These are phyloP conservation scores for Acutogordius australiensis DNA, from an alignment of 2,888 invertebrate species.

Conservation along the genomic window DNA sequence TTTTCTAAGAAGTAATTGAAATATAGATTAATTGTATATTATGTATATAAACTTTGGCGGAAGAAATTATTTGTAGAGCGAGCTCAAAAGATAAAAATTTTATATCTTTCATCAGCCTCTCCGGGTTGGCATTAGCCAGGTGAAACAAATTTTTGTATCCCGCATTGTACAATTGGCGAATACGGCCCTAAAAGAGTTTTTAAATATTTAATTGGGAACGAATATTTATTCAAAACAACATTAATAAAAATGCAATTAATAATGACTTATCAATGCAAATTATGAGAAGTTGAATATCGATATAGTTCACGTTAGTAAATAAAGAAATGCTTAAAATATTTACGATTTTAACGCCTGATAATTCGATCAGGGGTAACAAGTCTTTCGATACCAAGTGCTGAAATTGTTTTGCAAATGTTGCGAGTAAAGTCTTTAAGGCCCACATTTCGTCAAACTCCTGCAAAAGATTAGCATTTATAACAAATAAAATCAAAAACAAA, in stretches of 20 bases:
- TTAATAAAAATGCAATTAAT: too few species aligned
- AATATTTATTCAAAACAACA: too few species aligned
- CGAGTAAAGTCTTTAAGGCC: constrained; percentile 46
- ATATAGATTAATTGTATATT: background rate
- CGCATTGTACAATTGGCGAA: constrained; percentile 47
- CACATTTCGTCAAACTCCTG: constrained; percentile 47
- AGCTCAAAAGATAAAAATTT: constrained; percentile 40
- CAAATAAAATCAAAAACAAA: constrained; percentile 9
- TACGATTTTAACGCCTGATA: constrained; percentile 57
- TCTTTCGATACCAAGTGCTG: constrained; percentile 51
- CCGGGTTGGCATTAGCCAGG: constrained; percentile 40
- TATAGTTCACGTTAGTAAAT: too few species aligned
- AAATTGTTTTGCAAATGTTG: constrained; percentile 40
- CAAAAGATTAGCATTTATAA: background rate
- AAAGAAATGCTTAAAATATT: background rate
- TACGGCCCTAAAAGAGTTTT: constrained; percentile 51
- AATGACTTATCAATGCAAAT: too few species aligned
- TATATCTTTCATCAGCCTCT: constrained; percentile 33
- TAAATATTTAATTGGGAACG: too few species aligned
- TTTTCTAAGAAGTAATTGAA: constrained; percentile 1
- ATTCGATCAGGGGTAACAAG: constrained; percentile 47
- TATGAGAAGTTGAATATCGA: too few species aligned
- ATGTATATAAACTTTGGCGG: constrained; percentile 46
- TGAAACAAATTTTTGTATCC: constrained; percentile 47
- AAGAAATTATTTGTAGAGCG: constrained; percentile 49